Percentiles rank a stretch among this genome's conserved stretches.
These are phyloP conservation scores for Aleiodes alternator DNA, from an alignment of 2,888 invertebrate genomes.

Conservation along the genomic window DNA sequence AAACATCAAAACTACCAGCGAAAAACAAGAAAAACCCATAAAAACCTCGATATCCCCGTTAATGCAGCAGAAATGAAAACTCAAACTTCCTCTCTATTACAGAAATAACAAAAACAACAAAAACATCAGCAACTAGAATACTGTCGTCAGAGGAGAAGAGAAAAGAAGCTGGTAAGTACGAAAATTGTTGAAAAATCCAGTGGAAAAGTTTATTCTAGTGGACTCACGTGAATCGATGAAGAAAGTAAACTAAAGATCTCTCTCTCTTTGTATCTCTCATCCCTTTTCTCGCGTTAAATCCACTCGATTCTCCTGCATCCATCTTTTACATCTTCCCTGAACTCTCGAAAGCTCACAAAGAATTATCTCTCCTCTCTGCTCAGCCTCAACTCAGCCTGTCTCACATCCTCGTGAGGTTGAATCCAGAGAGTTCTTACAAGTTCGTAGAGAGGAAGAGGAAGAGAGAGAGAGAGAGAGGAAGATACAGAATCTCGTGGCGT, in stretches of 20 bases:
- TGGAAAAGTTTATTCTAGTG: conserved; percentile 12
- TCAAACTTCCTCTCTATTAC: conserved; percentile 47
- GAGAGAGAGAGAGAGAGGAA: neutral
- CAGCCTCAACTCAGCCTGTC: too few relatives aligned
- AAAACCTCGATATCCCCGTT: neutral
- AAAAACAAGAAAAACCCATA: neutral
- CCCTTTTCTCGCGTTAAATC: neutral
- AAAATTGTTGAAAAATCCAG: conserved; percentile 22
- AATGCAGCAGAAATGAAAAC: neutral
- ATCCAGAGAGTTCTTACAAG: conserved; percentile 29
- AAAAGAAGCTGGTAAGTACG: conserved; percentile 69
- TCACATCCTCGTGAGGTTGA: conserved; percentile 23
- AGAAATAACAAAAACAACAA: conserved; percentile 70
- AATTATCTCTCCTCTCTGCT: conserved; percentile 22
- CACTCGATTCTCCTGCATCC: conserved; percentile 25
- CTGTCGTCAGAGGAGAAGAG: conserved; percentile 62
- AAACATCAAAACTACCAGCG: neutral
- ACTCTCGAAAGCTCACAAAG: conserved; percentile 29
- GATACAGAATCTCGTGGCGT: conserved; percentile 6
- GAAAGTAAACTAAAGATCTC: conserved; percentile 16
- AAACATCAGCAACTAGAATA: conserved; percentile 64
- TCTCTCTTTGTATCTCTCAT: neutral
- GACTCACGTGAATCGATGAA: conserved; percentile 28
- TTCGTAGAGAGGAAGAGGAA: neutral
- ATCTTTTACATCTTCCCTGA: conserved; percentile 14